Evolutionary conservation across 2,113 vertebrate genomes (phyloP).

Genomic region (Esox niger): DNA sequence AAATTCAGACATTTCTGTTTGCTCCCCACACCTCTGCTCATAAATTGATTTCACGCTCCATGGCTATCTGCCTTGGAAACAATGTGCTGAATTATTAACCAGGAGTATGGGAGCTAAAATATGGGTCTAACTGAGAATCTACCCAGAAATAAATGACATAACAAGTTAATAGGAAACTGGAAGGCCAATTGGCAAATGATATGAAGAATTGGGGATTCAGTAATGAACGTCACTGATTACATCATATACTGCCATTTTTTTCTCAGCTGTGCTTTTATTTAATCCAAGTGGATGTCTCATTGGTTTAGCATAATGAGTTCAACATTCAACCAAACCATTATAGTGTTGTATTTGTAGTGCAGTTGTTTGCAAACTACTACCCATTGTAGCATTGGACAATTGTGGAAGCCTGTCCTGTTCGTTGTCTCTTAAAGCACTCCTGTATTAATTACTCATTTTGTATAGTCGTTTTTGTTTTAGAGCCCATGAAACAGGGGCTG

Average conservation of each 20-base stretch:
- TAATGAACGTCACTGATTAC: neutral
- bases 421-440: no score
- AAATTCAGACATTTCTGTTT: slow-evolving; percentile 63
- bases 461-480: no score
- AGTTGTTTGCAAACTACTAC: no score
- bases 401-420: no score
- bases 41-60: slow-evolving; percentile 69
- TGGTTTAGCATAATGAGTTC: no score
- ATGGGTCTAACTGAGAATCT: slow-evolving; percentile 43
- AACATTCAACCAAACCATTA: no score
- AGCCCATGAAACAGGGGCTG: no score
- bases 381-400: no score
- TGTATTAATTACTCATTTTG: no score
- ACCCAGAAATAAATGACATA: slow-evolving; percentile 29
- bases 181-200: neutral
- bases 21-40: slow-evolving; percentile 62
- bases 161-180: neutral
- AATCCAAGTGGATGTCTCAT: slow-evolving; percentile 15
- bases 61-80: slow-evolving; percentile 63
- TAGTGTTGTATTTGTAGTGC: no score
- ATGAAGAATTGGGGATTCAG: neutral
- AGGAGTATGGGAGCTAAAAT: slow-evolving; percentile 21
- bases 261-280: slow-evolving; percentile 17
- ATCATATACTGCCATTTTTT: slow-evolving; percentile 27
- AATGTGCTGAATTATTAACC: slow-evolving; percentile 64